Evolutionary conservation across 2,113 vertebrate genomes (phyloP), one percentile per base, ranked within the genome.

Genomic region (Ochotona princeps): DNA sequence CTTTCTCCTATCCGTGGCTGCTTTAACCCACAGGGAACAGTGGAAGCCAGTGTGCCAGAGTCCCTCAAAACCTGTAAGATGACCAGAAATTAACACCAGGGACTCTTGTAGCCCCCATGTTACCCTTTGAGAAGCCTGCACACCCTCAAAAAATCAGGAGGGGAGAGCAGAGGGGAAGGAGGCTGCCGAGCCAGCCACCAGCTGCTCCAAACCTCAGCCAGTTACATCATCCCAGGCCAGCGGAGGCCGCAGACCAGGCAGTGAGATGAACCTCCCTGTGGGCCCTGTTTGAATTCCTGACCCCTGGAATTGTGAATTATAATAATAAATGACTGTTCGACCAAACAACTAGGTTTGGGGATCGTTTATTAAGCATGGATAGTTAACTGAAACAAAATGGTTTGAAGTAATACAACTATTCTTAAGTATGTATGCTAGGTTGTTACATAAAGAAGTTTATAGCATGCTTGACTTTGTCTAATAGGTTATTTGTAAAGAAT

Each of bases 381-480:
- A 84, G 25, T 66, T 75, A 87, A 83, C 18, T 82, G 51, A 35
- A 88, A 89, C 7, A 74, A 23, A 86, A 75, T 14, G 28, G 72
- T 85, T 95, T 69, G 90, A 85, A 82, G 11, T 70, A 87, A 66
- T 82, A 51, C n/a, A 83, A 70, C 4, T 74, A 90, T 93, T 93
- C 44, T 92, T 87, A 90, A 93, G 87, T 70, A 69, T 76, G 7
- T 73, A n/a, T 73, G 28, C 28, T 17, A 87, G 49, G 69, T 87
- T 90, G 65, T 87, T 90, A 70, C 57, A 94, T 84, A 38, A 84
- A 87, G 47, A 91, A 80, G 57, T 67, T 35, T 26, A 61, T 12
- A 65, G 32, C 65, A 91, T 92, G 87, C 70, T 67, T 57, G 57
- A 65, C 60, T 44, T 54, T 66, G 14, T 88, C 63, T 66, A 32